A percentile compares a stretch with the other conserved stretches of the same genome.
Conservation (phyloP, 2,888 invertebrate species). For the Archaeoteleia sp. region DNA sequence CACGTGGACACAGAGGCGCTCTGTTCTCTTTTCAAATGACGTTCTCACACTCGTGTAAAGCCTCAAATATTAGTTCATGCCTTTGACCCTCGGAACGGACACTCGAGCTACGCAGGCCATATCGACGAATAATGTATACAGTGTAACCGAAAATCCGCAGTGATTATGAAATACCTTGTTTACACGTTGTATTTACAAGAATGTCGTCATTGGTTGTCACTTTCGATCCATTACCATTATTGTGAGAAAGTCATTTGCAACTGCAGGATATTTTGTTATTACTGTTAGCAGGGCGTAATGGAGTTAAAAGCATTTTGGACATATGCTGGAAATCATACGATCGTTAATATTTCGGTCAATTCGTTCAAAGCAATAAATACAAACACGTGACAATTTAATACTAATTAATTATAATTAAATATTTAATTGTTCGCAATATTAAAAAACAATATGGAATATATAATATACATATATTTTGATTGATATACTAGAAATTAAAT, state of each 20-base stretch:
- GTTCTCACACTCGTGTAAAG: constrained; percentile 57
- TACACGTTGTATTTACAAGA: constrained; percentile 11
- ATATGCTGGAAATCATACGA: no score
- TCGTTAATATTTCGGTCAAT: no score
- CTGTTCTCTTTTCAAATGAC: constrained; percentile 57
- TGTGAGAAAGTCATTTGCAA: constrained; percentile 6
- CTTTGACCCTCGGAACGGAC: constrained; percentile 47
- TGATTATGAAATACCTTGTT: constrained; percentile 10
- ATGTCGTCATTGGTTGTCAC: constrained; percentile 2
- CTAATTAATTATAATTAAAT: no score
- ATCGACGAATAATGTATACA: constrained; percentile 41
- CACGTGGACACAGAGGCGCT: constrained; percentile 56
- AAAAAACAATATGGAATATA: no score
- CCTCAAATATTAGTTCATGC: constrained; percentile 56
- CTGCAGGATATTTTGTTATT: no score
- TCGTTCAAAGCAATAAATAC: no score
- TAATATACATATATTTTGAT: no score
- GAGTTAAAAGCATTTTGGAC: no score
- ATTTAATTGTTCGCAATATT: no score
- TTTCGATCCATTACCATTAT: constrained; percentile 3
- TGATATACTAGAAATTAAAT: no score
- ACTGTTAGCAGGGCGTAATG: no score
- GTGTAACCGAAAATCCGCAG: constrained; percentile 39
- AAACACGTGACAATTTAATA: no score
- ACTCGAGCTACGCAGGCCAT: constrained; percentile 11